Evolutionary conservation across 2,113 vertebrate species (phyloP).

Genomic region (Callithrix jacchus): DNA sequence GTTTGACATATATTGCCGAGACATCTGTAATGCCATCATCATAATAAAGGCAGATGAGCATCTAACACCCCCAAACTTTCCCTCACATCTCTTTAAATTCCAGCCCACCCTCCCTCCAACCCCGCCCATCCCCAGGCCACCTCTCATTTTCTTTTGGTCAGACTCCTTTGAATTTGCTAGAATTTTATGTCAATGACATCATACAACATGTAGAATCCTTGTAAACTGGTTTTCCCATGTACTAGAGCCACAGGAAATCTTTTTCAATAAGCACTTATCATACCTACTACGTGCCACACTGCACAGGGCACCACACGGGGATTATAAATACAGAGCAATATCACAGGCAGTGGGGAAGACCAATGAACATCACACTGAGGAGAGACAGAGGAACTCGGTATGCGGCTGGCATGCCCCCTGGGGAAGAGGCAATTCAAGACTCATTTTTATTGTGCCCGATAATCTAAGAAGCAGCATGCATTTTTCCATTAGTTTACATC

Average conservation of each 20-base stretch:
- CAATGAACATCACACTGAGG: rapidly evolving
- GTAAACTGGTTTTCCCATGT: neutral
- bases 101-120: neutral
- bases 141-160: neutral
- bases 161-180: neutral
- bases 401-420: rapidly evolving
- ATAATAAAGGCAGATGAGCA: neutral
- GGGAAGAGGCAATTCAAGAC: neutral
- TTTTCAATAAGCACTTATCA: neutral
- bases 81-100: neutral
- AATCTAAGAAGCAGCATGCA: neutral
- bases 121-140: neutral
- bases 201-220: neutral
- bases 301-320: neutral
- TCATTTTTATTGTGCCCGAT: neutral
- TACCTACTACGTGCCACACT: neutral
- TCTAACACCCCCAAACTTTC: neutral
- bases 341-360: neutral
- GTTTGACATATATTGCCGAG: neutral
- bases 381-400: neutral
- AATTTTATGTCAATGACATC: neutral
- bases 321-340: neutral
- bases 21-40: neutral
- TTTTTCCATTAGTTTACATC: neutral
- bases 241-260: neutral